phyloP scores from a whole-genome alignment of 2,888 invertebrate genomes.

The Coelopa pilipes region DNA sequence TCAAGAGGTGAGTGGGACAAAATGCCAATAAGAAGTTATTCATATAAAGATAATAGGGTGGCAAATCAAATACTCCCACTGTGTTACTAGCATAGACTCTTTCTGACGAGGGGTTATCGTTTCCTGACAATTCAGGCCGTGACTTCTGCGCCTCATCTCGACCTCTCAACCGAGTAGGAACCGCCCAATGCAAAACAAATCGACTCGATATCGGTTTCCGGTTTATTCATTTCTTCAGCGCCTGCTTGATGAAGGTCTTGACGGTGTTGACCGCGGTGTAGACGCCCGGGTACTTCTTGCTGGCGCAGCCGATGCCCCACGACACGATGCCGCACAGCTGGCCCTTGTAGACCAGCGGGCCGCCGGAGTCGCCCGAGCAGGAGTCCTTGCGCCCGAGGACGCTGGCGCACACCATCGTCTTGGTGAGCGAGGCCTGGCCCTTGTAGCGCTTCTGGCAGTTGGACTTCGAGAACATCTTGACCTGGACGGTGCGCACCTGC shows the following conservation, averaged over 20 bases:
- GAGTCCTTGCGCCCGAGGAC: neutral
- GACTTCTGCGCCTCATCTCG: too few relatives aligned
- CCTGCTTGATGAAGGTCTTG: constrained; percentile 41
- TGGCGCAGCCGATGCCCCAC: constrained; percentile 6
- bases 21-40: too few relatives aligned
- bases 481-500: neutral
- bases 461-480: neutral
- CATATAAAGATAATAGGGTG: too few relatives aligned
- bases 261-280: constrained; percentile 42
- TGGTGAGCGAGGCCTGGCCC: neutral
- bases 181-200: too few relatives aligned
- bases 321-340: neutral
- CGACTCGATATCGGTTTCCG: too few relatives aligned
- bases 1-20: too few relatives aligned
- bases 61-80: too few relatives aligned
- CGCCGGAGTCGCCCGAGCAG: constrained; percentile 9
- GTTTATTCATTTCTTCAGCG: too few relatives aligned
- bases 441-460: neutral
- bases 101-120: too few relatives aligned
- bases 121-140: too few relatives aligned
- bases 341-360: neutral
- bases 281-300: neutral
- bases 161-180: too few relatives aligned
- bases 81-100: too few relatives aligned
- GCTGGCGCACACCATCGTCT: neutral